Percentiles rank a stretch among this genome's conserved stretches.
Evolutionary conservation across 2,797 vertebrate genomes (phyloP).

Genomic region (Alectoris magna): DNA sequence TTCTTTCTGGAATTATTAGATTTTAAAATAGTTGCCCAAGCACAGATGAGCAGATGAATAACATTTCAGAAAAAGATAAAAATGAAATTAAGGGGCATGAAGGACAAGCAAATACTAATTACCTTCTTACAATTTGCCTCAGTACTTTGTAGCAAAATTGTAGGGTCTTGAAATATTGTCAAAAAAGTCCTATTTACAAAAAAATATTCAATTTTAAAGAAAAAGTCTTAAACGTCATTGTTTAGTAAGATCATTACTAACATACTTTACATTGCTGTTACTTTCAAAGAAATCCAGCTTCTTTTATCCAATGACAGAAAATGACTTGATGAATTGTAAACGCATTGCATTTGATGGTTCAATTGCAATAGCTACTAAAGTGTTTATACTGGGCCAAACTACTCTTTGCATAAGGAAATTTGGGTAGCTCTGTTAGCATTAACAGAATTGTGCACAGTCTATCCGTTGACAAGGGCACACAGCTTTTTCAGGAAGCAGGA

Average conservation of each 20-base stretch:
- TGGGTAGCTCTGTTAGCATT: not conserved
- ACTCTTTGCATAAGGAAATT: not conserved
- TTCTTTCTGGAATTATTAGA: not conserved
- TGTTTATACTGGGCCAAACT: not conserved
- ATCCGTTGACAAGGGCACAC: not conserved
- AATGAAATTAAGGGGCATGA: not conserved
- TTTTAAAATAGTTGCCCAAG: not conserved
- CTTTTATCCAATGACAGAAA: not conserved
- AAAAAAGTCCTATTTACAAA: not conserved
- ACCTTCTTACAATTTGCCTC: not conserved
- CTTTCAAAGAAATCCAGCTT: not conserved
- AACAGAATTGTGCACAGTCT: not conserved
- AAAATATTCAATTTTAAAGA: not conserved
- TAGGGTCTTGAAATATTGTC: not conserved
- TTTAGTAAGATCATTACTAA: not conserved
- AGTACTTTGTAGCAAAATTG: not conserved
- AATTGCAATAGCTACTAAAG: not conserved
- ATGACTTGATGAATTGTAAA: not conserved
- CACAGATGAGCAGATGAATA: not conserved
- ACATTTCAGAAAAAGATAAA: not conserved
- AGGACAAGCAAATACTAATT: constrained; percentile 1
- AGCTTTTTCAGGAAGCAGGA: not conserved
- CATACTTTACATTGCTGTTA: not conserved
- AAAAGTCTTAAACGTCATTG: not conserved
- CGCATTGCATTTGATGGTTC: not conserved